A percentile compares a stretch with the other conserved stretches of the same genome.
phyloP scores from a whole-genome alignment of 2,113 vertebrate species.

The Chloebia gouldiae region DNA sequence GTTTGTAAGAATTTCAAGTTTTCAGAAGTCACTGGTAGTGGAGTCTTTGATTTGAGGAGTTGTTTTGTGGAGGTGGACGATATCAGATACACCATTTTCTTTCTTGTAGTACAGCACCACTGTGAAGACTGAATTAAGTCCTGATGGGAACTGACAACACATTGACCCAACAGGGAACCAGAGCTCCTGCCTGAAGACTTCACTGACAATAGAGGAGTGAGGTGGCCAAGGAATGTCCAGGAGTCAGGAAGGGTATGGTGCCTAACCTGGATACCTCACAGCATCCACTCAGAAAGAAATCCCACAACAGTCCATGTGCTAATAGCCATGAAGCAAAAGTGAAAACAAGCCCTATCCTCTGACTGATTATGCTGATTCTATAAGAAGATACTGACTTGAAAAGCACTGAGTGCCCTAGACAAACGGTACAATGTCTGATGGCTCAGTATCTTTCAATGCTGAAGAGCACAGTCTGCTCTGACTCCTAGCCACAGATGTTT shows the following conservation, averaged over 20 bases:
- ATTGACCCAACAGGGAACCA: not conserved
- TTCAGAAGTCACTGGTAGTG: not conserved
- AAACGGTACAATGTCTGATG: fast-evolving
- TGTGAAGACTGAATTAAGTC: not conserved
- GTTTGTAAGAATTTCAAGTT: not conserved
- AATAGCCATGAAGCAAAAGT: not conserved
- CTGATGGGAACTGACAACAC: not conserved
- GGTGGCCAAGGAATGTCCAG: not conserved
- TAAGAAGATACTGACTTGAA: not conserved
- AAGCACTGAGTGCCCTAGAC: not conserved
- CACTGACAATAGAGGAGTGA: not conserved
- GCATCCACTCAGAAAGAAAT: not conserved
- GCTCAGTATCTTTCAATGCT: not conserved
- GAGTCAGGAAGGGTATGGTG: not conserved
- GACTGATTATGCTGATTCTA: not conserved
- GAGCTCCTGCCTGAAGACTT: not conserved
- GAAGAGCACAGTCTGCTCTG: not conserved
- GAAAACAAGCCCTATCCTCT: not conserved
- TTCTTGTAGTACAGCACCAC: not conserved
- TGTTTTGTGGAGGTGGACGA: not conserved
- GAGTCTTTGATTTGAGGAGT: not conserved
- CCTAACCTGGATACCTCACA: not conserved
- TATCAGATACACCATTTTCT: not conserved
- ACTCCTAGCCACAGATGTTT: not conserved
- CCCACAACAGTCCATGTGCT: not conserved